Evolutionary conservation across 2,888 invertebrate genomes (phyloP).

Genomic region (Drosophila meridiana): DNA sequence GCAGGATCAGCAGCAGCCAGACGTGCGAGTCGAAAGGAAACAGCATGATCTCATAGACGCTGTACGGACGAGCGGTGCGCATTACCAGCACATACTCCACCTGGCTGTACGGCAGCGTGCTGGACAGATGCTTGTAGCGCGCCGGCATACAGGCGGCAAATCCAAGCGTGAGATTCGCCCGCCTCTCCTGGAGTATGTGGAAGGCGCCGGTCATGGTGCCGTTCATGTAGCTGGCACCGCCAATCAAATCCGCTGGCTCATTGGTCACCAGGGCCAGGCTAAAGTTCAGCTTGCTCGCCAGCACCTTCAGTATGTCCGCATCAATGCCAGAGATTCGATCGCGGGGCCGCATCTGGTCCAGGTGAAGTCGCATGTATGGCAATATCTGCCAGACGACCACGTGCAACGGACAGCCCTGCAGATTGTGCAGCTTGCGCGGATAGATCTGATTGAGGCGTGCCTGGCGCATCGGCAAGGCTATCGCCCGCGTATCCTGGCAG

Average conservation of each 20-base stretch:
- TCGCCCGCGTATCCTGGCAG: slow-evolving; percentile 39
- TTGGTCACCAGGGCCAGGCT: slow-evolving; percentile 43
- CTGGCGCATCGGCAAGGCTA: slow-evolving; percentile 5
- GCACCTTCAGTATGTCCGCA: slow-evolving; percentile 45
- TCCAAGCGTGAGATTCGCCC: slow-evolving; percentile 58
- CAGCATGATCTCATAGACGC: slow-evolving; percentile 64
- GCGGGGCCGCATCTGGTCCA: not conserved
- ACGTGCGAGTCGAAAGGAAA: slow-evolving; percentile 47
- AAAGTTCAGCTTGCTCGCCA: slow-evolving; percentile 62
- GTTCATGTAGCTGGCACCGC: slow-evolving; percentile 52
- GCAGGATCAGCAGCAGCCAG: slow-evolving; percentile 47
- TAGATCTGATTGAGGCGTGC: slow-evolving; percentile 31
- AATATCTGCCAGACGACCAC: slow-evolving; percentile 59
- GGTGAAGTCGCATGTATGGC: slow-evolving; percentile 53
- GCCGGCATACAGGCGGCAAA: slow-evolving; percentile 55
- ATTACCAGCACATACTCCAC: slow-evolving; percentile 53
- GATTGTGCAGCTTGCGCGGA: slow-evolving; percentile 59
- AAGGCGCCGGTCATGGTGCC: slow-evolving; percentile 63
- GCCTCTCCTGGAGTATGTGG: slow-evolving; percentile 49
- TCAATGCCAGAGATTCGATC: slow-evolving; percentile 49
- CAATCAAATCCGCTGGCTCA: slow-evolving; percentile 51
- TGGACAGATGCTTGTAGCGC: slow-evolving; percentile 38
- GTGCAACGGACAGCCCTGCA: slow-evolving; percentile 73
- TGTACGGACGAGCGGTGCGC: slow-evolving; percentile 30
- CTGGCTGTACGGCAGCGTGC: slow-evolving; percentile 54